A percentile compares a stretch with the other conserved stretches of the same genome.
Evolutionary conservation across 2,888 invertebrate genomes (phyloP).

Genomic region (Apodemia mormo): DNA sequence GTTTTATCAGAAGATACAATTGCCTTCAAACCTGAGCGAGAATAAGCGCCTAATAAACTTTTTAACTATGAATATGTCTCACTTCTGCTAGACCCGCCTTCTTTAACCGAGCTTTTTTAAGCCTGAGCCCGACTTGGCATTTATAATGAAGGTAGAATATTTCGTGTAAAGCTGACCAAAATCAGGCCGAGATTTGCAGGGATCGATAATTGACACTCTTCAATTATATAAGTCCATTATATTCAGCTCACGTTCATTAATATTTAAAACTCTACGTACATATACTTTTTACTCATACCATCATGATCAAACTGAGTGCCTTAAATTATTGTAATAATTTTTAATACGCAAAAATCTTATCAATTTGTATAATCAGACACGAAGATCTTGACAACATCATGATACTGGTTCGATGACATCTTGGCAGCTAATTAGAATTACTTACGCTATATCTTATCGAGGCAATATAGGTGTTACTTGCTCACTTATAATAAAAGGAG

Average conservation of each 20-base stretch:
- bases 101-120: too few relatives aligned
- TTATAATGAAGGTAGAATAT: too few relatives aligned
- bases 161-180: too few relatives aligned
- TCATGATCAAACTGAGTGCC: not conserved
- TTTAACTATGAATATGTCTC: too few relatives aligned
- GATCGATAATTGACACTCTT: too few relatives aligned
- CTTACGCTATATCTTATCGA: constrained; percentile 37
- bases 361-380: constrained; percentile 24
- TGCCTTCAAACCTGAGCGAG: too few relatives aligned
- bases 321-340: constrained; percentile 7
- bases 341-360: constrained; percentile 24
- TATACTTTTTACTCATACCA: constrained; percentile 38
- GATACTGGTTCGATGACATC: constrained; percentile 36
- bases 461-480: constrained; percentile 28
- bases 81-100: too few relatives aligned
- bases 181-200: too few relatives aligned
- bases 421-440: constrained; percentile 37
- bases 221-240: too few relatives aligned
- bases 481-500: constrained; percentile 37
- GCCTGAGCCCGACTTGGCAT: too few relatives aligned
- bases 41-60: too few relatives aligned
- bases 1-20: too few relatives aligned
- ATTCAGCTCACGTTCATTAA: not conserved
- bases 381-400: constrained; percentile 32
- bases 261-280: constrained; percentile 26